Evolutionary conservation across 2,113 vertebrate genomes (phyloP).

Genomic region (Ailuropoda melanoleuca): DNA sequence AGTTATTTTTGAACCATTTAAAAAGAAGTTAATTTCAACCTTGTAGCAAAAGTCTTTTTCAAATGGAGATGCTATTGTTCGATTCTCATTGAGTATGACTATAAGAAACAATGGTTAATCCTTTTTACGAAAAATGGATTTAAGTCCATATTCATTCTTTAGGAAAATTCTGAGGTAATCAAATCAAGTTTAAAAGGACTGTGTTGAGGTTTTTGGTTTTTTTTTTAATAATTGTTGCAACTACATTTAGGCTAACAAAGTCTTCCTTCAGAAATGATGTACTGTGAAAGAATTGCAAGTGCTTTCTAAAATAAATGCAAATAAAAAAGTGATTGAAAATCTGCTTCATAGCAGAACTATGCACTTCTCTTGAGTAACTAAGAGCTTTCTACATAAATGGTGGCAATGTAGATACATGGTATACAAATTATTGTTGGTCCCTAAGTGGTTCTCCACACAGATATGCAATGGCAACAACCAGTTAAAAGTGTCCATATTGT

Average conservation of each 20-base stretch:
- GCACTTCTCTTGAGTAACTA: not conserved
- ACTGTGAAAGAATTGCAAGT: not conserved
- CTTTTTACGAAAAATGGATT: constrained; percentile 59
- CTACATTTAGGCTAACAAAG: constrained; percentile 32
- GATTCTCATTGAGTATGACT: not conserved
- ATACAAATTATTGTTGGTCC: not conserved
- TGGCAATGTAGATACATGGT: not conserved
- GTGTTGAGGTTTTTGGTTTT: not conserved
- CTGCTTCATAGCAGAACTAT: not conserved
- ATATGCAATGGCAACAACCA: not conserved
- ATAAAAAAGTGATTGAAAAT: constrained; percentile 23
- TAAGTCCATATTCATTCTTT: constrained; percentile 24
- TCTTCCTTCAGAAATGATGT: constrained; percentile 2
- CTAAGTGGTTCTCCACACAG: not conserved
- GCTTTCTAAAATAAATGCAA: constrained; percentile 32
- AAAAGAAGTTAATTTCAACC: constrained; percentile 69
- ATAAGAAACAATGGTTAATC: constrained; percentile 64
- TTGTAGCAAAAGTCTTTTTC: constrained; percentile 57
- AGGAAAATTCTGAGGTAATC: constrained; percentile 3
- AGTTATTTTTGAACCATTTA: constrained; percentile 53
- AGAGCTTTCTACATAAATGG: not conserved
- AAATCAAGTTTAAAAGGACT: constrained; percentile 43
- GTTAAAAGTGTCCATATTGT: not conserved
- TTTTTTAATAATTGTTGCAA: not conserved
- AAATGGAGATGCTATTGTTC: constrained; percentile 64